A percentile compares a stretch with the other conserved stretches of the same genome.
These are phyloP conservation scores for Petrocephalus zakoni DNA, from an alignment of 2,113 vertebrate genomes.

Conservation along the genomic window DNA sequence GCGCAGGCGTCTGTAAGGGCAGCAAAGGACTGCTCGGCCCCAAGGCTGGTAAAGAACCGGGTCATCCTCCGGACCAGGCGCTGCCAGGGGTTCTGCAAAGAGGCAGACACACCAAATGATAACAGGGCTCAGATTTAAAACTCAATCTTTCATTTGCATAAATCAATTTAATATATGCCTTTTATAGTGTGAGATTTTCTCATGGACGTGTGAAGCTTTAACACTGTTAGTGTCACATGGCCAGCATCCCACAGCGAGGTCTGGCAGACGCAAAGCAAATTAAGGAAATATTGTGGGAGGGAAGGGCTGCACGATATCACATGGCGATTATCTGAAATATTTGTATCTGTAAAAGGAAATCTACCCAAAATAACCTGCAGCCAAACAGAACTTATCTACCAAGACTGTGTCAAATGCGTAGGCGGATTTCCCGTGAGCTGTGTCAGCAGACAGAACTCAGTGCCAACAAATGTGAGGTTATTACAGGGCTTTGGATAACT, in stretches of 20 bases:
- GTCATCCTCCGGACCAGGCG: conserved; percentile 86
- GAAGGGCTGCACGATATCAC: neutral
- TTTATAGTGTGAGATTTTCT: neutral
- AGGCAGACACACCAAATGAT: neutral
- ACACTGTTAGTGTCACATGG: neutral
- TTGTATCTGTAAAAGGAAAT: neutral
- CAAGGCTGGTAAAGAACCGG: conserved; percentile 84
- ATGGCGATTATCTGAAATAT: neutral
- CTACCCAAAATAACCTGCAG: neutral
- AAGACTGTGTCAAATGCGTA: neutral
- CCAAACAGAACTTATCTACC: neutral
- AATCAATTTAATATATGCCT: neutral
- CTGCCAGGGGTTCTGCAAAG: conserved; percentile 78
- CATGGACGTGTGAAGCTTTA: neutral
- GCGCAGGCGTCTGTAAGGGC: conserved; percentile 76
- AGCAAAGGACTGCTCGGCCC: conserved; percentile 67
- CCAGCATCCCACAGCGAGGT: too few relatives aligned
- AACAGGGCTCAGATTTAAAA: neutral
- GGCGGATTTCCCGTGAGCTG: neutral
- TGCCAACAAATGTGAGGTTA: neutral
- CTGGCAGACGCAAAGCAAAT: neutral
- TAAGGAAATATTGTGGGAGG: neutral
- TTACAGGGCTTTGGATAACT: neutral
- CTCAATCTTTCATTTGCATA: neutral
- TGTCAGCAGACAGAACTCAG: neutral